Base-by-base conservation (phyloP, 2,113 vertebrate genomes). In the Pelecanoides urinatrix region DNA sequence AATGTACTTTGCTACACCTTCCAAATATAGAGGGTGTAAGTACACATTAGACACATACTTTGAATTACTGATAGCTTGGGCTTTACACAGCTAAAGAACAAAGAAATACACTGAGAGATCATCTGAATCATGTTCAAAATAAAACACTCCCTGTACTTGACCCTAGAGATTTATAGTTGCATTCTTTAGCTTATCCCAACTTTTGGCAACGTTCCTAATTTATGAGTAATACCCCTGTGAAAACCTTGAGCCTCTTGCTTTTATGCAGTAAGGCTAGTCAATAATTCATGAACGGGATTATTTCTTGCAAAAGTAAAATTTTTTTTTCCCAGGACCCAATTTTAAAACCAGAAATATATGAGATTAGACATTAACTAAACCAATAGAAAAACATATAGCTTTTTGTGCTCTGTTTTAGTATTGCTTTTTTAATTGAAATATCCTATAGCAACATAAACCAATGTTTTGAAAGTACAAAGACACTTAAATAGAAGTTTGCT, bases 171-270 rank as follows among this genome's bases (percentile, higher is more conserved):
- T 78, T 91, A 61, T 50, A 52, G 61, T 58, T 74, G 40, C 42
- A 92, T 97, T 95, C 76, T 94, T 94, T 23, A 74, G 66, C 86
- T 95, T 96, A 86, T 92, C n/a, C 55, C 68, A 52, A n/a, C 84
- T 45, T 70, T 76, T 92, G 63, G 34, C 72, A 88, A 76, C 1
- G 5, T 32, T 92, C 72, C 71, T 94, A 93, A 95, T 87, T 95
- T 91, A 82, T 94, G 90, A 93, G 42, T 74, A 95, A 90, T 65
- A 85, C 10, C 8, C 29, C 42, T 53, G 34, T 16, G 89, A 91
- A 95, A 91, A 38, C 49, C 44, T 91, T 89, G 66, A 93, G 27
- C 4, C 2, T 72, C 65, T 93, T 86, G 49, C 23, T 80, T 88
- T 86, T 67, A 79, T 53, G 75, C 74, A n/a, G 38, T 74, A 75